Evolutionary conservation across 2,888 invertebrate genomes (phyloP).

Genomic region (Dicyrtomina minuta): DNA sequence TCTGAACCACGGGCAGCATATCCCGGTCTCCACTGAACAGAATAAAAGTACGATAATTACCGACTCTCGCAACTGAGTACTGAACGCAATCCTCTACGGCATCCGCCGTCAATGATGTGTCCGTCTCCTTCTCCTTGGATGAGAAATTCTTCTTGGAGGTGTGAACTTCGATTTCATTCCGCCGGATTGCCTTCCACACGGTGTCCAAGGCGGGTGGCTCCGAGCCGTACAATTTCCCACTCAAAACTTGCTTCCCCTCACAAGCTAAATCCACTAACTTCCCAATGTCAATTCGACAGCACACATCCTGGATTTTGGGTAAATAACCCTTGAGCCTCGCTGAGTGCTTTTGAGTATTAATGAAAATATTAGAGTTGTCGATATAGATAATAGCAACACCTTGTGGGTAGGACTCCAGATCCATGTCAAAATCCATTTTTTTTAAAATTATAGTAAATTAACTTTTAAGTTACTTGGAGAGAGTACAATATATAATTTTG

Average conservation of each 20-base stretch:
- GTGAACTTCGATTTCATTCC: conserved; percentile 40
- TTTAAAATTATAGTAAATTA: not conserved
- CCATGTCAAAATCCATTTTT: not conserved
- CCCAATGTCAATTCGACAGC: conserved; percentile 41
- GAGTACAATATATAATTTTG: too few species aligned
- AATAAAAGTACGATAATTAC: conserved; percentile 34
- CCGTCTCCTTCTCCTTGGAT: conserved; percentile 40
- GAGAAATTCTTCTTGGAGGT: conserved; percentile 39
- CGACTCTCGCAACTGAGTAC: conserved; percentile 21
- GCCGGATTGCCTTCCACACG: conserved; percentile 37
- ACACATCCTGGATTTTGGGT: conserved; percentile 36
- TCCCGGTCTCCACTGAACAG: conserved; percentile 46
- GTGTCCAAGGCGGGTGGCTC: conserved; percentile 43
- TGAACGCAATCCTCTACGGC: conserved; percentile 42
- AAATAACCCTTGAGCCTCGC: conserved; percentile 37
- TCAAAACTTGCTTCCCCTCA: conserved; percentile 33
- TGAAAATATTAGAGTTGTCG: conserved; percentile 46
- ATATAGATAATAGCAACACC: conserved; percentile 40
- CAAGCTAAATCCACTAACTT: conserved; percentile 36
- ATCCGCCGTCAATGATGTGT: conserved; percentile 41
- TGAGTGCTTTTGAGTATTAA: conserved; percentile 41
- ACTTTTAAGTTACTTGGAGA: not conserved
- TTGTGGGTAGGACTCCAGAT: conserved; percentile 1
- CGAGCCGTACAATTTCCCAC: conserved; percentile 44
- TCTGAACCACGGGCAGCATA: conserved; percentile 39